phyloP scores from a whole-genome alignment of 1,140 invertebrate species.

The Copidosoma floridanum region DNA sequence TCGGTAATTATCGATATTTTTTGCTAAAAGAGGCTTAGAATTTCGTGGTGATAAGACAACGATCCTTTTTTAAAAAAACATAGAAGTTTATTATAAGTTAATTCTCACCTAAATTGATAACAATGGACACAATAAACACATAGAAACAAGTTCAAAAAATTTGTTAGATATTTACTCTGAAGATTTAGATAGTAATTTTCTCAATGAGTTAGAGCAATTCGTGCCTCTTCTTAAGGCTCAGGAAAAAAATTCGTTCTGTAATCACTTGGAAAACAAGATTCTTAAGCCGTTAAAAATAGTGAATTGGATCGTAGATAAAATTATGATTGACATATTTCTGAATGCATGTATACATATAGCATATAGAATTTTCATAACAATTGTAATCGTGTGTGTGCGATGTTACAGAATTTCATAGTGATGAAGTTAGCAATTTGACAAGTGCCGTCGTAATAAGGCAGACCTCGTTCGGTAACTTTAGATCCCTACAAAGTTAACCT shows the following conservation, averaged over 20 bases:
- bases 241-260: neutral
- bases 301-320: constrained; percentile 14
- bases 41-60: too few relatives aligned
- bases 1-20: neutral
- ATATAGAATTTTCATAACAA: constrained; percentile 13
- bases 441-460: too few relatives aligned
- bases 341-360: constrained; percentile 18
- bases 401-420: too few relatives aligned
- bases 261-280: neutral
- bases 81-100: constrained; percentile 41
- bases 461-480: too few relatives aligned
- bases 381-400: too few relatives aligned
- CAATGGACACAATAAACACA: too few relatives aligned
- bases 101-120: too few relatives aligned
- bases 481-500: too few relatives aligned
- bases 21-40: constrained; percentile 9
- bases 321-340: constrained; percentile 12
- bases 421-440: too few relatives aligned
- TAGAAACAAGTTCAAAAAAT: neutral
- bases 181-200: constrained; percentile 7
- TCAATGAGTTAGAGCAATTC: constrained; percentile 12
- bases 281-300: constrained; percentile 8
- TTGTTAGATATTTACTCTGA: constrained; percentile 12
- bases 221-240: neutral
- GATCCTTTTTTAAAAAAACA: constrained; percentile 33